phyloP scores from a whole-genome alignment of 2,113 vertebrate genomes.

The Neodon shergylaensis region DNA sequence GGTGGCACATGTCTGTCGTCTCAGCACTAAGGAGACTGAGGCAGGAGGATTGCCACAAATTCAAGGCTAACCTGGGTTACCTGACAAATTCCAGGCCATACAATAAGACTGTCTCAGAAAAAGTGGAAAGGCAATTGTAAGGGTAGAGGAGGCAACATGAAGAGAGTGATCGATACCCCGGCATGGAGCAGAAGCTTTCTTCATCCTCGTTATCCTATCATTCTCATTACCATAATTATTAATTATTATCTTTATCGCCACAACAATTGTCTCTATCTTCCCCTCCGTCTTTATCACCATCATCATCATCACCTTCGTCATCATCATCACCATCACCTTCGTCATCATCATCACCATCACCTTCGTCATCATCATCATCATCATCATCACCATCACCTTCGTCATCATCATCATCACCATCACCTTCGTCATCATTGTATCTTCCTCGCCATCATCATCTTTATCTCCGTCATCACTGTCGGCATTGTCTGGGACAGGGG shows the following conservation, averaged over 20 bases:
- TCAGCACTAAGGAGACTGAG: no score
- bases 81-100: background rate
- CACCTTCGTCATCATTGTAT: background rate
- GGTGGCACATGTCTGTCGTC: no score
- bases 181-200: background rate
- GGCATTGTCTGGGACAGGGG: no score
- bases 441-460: background rate
- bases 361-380: no score
- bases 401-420: no score
- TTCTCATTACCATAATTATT: background rate
- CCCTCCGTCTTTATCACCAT: background rate
- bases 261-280: background rate
- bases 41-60: no score
- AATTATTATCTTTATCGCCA: background rate
- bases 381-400: background rate
- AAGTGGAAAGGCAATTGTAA: background rate
- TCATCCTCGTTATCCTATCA: background rate
- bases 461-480: rapidly evolving
- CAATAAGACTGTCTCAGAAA: background rate
- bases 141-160: background rate
- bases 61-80: no score
- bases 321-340: background rate
- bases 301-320: no score
- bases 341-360: no score
- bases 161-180: rapidly evolving